A percentile compares a stretch with the other conserved stretches of the same genome.
Evolutionary conservation across 2,888 invertebrate species (phyloP).

Genomic region (Neoscelio sp.): DNA sequence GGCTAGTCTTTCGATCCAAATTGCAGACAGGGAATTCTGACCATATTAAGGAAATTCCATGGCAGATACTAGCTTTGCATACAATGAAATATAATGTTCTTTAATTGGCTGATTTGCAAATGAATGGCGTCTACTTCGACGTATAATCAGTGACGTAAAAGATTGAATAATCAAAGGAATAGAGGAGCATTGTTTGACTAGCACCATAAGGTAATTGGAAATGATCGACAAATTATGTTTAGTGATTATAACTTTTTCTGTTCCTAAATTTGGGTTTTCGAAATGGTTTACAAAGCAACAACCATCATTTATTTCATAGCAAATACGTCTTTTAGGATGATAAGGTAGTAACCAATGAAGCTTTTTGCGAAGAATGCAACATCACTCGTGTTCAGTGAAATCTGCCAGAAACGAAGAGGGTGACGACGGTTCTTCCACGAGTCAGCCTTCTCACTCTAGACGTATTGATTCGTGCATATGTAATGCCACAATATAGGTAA

Average conservation of each 20-base stretch:
- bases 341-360: constrained; percentile 40
- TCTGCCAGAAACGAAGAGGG: constrained; percentile 81
- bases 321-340: background rate
- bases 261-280: too few species aligned
- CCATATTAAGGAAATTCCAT: constrained; percentile 9
- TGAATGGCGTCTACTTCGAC: constrained; percentile 29
- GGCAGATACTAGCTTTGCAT: constrained; percentile 39
- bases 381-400: constrained; percentile 80
- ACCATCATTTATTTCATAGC: too few species aligned
- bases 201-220: too few species aligned
- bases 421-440: constrained; percentile 75
- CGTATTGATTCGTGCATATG: constrained; percentile 73
- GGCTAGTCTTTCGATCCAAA: constrained; percentile 44
- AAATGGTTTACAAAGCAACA: background rate
- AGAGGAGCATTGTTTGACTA: too few species aligned
- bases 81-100: constrained; percentile 35
- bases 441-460: constrained; percentile 47
- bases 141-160: constrained; percentile 35
- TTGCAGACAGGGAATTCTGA: constrained; percentile 24
- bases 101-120: constrained; percentile 51
- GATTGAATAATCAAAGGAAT: constrained; percentile 5
- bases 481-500: constrained; percentile 75
- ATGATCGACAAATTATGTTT: too few species aligned
- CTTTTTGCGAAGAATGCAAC: constrained; percentile 72
- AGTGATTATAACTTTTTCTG: too few species aligned